Percentiles rank a stretch among this genome's conserved stretches.
Evolutionary conservation across 2,113 vertebrate genomes (phyloP).

Genomic region (Rhegmatorhina hoffmannsi): DNA sequence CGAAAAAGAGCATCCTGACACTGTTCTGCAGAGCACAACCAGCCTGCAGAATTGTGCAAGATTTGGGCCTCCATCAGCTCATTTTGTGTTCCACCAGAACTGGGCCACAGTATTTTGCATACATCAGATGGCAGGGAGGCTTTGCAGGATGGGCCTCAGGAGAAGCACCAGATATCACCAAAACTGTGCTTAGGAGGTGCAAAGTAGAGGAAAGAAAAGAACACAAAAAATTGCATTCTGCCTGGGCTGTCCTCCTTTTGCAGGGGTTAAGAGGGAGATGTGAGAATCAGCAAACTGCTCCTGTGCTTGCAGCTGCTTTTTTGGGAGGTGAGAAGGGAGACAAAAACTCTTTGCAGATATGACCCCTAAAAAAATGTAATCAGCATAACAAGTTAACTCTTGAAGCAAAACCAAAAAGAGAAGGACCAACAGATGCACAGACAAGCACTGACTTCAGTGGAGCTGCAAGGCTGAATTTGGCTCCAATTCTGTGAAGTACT

Average conservation of each 20-base stretch:
- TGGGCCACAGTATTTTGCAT: not conserved
- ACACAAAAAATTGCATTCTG: not conserved
- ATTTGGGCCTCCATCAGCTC: not conserved
- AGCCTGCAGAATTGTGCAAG: not conserved
- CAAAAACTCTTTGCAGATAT: not conserved
- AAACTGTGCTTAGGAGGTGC: constrained; percentile 23
- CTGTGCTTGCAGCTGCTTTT: not conserved
- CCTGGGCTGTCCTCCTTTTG: not conserved
- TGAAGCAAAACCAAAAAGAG: not conserved
- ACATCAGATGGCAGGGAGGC: not conserved
- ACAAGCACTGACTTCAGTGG: constrained; percentile 11
- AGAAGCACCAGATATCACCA: constrained; percentile 1
- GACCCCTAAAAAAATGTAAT: not conserved
- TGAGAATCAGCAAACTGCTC: not conserved
- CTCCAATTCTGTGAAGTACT: constrained; percentile 35
- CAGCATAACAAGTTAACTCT: not conserved
- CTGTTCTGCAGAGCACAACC: not conserved
- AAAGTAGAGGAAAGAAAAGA: constrained; percentile 25
- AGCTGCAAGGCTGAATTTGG: constrained; percentile 51
- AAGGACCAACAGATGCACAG: not conserved
- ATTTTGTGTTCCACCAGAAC: not conserved
- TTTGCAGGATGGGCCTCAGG: not conserved
- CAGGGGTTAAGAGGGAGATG: not conserved
- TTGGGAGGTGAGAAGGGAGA: not conserved
- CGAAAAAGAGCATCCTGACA: not conserved